phyloP scores from a whole-genome alignment of 2,888 invertebrate species.

The Morpho achilles region DNA sequence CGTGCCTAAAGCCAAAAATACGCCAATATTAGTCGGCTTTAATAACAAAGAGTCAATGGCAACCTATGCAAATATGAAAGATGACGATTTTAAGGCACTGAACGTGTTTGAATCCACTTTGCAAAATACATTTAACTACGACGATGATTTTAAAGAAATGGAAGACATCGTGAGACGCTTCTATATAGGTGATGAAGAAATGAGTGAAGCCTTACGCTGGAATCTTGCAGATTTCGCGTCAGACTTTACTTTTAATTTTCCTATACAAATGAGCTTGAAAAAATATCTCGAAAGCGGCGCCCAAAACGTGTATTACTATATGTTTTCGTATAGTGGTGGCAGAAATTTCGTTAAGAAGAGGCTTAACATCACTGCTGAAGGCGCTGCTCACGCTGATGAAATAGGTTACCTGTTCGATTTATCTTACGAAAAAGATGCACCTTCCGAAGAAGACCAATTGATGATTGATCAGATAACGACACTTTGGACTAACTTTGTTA shows the following conservation, averaged over 20 bases:
- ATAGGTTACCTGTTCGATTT: conserved; percentile 47
- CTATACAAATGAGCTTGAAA: conserved; percentile 38
- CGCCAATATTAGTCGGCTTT: conserved; percentile 47
- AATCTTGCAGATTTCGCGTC: conserved; percentile 41
- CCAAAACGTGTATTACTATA: conserved; percentile 41
- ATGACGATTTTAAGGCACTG: conserved; percentile 34
- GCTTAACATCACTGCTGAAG: conserved; percentile 32
- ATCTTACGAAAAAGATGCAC: conserved; percentile 19
- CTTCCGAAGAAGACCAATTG: conserved; percentile 35
- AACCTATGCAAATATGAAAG: conserved; percentile 23
- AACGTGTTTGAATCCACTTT: conserved; percentile 16
- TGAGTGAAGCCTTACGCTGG: conserved; percentile 22
- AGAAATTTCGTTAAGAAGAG: conserved; percentile 29
- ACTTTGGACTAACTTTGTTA: conserved; percentile 54
- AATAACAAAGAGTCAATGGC: conserved; percentile 40
- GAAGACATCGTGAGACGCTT: conserved; percentile 20
- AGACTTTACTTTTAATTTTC: conserved; percentile 43
- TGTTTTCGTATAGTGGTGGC: conserved; percentile 44
- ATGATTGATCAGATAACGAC: conserved; percentile 46
- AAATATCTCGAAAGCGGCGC: conserved; percentile 38
- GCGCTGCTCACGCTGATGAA: conserved; percentile 49
- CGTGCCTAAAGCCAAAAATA: conserved; percentile 38
- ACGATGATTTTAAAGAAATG: conserved; percentile 23
- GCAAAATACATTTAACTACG: conserved; percentile 13
- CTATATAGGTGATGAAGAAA: conserved; percentile 24